Conservation (phyloP, 1,140 invertebrate species). For the Anthonomus grandis region DNA sequence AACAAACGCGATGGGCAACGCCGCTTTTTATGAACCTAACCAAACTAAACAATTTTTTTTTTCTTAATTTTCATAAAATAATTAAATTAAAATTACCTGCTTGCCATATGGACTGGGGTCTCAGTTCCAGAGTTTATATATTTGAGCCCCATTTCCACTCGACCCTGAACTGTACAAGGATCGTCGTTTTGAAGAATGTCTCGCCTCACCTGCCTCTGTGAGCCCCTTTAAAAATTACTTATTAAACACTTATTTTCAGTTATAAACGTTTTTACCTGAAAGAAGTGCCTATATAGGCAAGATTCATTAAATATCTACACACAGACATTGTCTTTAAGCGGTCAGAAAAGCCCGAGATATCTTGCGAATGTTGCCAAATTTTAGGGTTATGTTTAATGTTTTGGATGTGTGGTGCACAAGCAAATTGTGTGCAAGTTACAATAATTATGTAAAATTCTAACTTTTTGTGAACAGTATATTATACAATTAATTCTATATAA, state of each 20-base stretch:
- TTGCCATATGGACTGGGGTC: slow-evolving; percentile 56
- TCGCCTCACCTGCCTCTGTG: slow-evolving; percentile 51
- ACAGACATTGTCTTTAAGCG: slow-evolving; percentile 1
- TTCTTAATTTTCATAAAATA: too few relatives aligned
- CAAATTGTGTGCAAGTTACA: too few relatives aligned
- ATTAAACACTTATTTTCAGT: slow-evolving; percentile 7
- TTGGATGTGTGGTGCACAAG: too few relatives aligned
- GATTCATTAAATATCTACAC: slow-evolving; percentile 55
- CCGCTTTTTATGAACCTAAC: too few relatives aligned
- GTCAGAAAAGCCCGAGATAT: too few relatives aligned
- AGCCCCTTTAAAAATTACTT: slow-evolving; percentile 49
- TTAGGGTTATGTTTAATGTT: too few relatives aligned
- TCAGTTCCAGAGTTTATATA: slow-evolving; percentile 51
- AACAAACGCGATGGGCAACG: too few relatives aligned
- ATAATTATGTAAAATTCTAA: too few relatives aligned
- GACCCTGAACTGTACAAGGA: slow-evolving; percentile 61
- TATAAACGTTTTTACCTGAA: slow-evolving; percentile 52
- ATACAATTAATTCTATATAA: too few relatives aligned
- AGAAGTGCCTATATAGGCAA: slow-evolving; percentile 60
- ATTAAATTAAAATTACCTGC: slow-evolving; percentile 67
- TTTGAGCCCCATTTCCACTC: slow-evolving; percentile 58
- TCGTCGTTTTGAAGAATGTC: slow-evolving; percentile 46
- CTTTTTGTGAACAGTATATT: too few relatives aligned
- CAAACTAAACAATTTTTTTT: too few relatives aligned
- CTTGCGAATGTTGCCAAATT: too few relatives aligned